Percentiles rank a stretch among this genome's conserved stretches.
Conservation (phyloP, 2,797 vertebrate genomes). For the Mus spretus region DNA sequence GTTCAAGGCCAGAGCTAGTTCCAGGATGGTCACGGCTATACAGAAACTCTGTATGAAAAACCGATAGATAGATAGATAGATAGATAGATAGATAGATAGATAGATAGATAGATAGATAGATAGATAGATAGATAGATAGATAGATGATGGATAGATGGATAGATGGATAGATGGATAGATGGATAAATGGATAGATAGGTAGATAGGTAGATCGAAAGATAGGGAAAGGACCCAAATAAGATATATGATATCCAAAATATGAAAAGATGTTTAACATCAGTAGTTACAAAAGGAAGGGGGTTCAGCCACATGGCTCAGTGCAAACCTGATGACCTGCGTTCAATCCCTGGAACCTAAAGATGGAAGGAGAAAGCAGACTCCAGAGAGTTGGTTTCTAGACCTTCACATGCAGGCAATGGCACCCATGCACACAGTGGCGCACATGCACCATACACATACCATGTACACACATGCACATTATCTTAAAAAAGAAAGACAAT, state of each 20-base stretch:
- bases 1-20: not conserved
- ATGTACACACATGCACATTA: not conserved
- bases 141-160: no score
- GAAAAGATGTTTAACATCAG: not conserved
- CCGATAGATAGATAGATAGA: not conserved
- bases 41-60: not conserved
- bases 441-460: not conserved
- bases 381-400: not conserved
- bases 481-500: not conserved
- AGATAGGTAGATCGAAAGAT: not conserved
- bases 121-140: no score
- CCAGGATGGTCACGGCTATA: not conserved
- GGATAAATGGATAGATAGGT: not conserved
- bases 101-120: not conserved
- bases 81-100: not conserved
- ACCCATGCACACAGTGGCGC: not conserved
- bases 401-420: not conserved
- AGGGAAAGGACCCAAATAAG: not conserved
- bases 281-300: not conserved
- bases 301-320: not conserved
- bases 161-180: no score
- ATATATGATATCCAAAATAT: not conserved
- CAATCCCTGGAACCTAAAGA: not conserved
- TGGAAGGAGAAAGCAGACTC: not conserved
- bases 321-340: no score